Evolutionary conservation across 2,888 invertebrate species (phyloP).

Genomic region (Drosophila melanosoma): DNA sequence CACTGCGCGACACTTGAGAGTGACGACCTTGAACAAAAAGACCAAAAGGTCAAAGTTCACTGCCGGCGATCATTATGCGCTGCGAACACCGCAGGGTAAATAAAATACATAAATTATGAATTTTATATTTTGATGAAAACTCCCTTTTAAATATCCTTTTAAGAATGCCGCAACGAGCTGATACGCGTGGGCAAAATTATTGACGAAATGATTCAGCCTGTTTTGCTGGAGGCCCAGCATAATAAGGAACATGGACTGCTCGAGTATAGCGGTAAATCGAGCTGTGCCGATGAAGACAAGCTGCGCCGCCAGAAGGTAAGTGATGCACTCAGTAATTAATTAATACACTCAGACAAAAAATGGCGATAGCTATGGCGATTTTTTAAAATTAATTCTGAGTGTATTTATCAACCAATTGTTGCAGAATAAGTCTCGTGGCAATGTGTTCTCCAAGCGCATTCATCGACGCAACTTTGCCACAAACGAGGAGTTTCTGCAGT

Average conservation of each 20-base stretch:
- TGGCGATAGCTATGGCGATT: not conserved
- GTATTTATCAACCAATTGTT: not conserved
- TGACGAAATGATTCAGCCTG: constrained; percentile 82
- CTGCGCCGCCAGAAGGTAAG: constrained; percentile 22
- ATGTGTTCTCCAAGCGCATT: constrained; percentile 23
- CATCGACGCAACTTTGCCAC: constrained; percentile 71
- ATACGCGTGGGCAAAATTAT: constrained; percentile 82
- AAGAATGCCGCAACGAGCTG: constrained; percentile 83
- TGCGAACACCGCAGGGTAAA: constrained; percentile 82
- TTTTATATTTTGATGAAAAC: not conserved
- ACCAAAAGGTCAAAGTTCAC: constrained; percentile 65
- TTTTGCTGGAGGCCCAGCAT: constrained; percentile 60
- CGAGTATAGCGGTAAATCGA: not conserved
- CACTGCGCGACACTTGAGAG: constrained; percentile 69
- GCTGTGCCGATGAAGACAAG: constrained; percentile 22
- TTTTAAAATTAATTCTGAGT: not conserved
- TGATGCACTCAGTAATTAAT: not conserved
- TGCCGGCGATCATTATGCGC: constrained; percentile 82
- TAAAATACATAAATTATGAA: not conserved
- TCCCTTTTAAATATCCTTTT: not conserved
- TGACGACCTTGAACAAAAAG: constrained; percentile 59
- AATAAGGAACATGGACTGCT: constrained; percentile 42
- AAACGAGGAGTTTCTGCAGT: constrained; percentile 75
- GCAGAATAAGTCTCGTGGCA: constrained; percentile 36
- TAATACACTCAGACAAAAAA: not conserved